Base-by-base conservation (phyloP, 2,888 invertebrate genomes). In the Diarsia dahlii region DNA sequence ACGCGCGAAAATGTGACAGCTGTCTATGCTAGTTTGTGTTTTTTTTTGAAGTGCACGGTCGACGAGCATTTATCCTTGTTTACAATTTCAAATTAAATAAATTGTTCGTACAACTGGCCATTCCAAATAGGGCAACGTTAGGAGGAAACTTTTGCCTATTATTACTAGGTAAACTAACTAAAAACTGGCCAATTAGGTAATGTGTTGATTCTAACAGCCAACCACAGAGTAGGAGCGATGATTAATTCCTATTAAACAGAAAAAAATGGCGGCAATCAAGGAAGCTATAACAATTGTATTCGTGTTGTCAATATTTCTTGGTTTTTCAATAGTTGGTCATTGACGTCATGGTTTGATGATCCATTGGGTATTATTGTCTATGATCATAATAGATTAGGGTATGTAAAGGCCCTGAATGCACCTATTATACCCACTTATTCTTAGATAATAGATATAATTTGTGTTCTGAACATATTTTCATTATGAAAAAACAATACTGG, bases 211-310 rank as follows among this genome's bases (percentile, higher is more conserved):
- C 68, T 45, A 78, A 72, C 81, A 84, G 69, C 89, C 89, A 89
- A 89, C 81, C 88, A 79, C 78, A 82, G 82, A 75, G 75, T 62
- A 79, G 82, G 69, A 64, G 23, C 23, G 84, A 88, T 89, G 85
- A 88, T 84, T 89, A 88, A 89, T 85, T 76, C 79, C 20, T 74
- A 80, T 71, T 82, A 82, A 84, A n/a, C 77, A 52, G 68, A 76
- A 77, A 87, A 63, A 89, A 87, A 89, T 89, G 89, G 89, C 89
- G 82, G 62, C 86, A 46, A 66, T 83, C 77, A 80, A 88, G 89
- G 89, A 89, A 89, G 76, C 71, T 58, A 60, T 74, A 65, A 74
- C 71, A 68, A 84, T 83, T 74, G 80, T 73, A 77, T 79, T 84
- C 54, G 63, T 75, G 67, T 71, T 84, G 75, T 80, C 74, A 87